Conservation (phyloP, 2,113 vertebrate genomes). For the Zosterops lateralis region DNA sequence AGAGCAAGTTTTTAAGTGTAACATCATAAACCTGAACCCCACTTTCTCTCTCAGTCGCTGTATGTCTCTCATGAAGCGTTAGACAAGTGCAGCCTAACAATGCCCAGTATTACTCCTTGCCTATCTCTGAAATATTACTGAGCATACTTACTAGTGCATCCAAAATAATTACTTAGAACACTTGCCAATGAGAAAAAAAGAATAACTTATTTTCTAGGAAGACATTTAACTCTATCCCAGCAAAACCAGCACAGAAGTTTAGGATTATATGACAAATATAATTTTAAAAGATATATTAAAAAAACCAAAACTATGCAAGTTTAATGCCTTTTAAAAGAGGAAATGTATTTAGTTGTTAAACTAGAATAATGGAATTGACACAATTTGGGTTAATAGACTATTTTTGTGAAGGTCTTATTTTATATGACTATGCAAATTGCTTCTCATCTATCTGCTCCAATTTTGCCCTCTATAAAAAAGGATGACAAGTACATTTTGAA, state of each 20-base stretch:
- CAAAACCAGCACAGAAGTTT: not conserved
- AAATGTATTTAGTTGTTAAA: not conserved
- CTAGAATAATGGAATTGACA: not conserved
- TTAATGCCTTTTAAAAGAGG: not conserved
- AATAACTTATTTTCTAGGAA: not conserved
- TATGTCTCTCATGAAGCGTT: not conserved
- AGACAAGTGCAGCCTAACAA: not conserved
- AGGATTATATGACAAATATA: not conserved
- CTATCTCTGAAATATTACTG: not conserved
- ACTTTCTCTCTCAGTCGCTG: not conserved
- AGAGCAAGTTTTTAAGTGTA: not conserved
- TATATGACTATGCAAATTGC: not conserved
- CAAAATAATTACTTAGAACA: not conserved
- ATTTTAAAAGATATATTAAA: not conserved
- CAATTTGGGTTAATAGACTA: not conserved
- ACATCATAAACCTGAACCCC: not conserved
- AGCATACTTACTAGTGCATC: not conserved
- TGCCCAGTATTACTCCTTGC: not conserved
- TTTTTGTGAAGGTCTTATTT: conserved; percentile 2
- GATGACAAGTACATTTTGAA: not conserved
- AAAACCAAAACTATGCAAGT: not conserved
- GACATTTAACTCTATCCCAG: not conserved
- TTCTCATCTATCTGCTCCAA: not conserved
- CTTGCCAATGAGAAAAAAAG: not conserved
- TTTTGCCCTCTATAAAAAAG: not conserved